Conservation (phyloP, 2,113 vertebrate species). For the Bubo scandiacus region DNA sequence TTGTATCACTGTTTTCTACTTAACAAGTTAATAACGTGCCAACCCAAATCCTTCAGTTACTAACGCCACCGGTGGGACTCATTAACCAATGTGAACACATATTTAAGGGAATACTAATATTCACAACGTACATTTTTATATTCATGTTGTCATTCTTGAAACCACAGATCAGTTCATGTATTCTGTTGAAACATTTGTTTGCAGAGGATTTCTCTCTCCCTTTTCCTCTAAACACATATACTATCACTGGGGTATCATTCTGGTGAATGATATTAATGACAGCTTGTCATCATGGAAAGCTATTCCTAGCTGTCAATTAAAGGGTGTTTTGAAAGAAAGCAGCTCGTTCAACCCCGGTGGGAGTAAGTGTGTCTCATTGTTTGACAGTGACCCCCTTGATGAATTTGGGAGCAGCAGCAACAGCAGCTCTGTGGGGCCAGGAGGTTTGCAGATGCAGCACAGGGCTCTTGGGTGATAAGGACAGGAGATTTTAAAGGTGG, state of each 20-base stretch:
- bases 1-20: constrained; percentile 66
- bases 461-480: neutral
- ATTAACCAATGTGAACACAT: constrained; percentile 65
- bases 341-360: neutral
- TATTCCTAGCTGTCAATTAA: constrained; percentile 56
- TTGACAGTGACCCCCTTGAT: constrained; percentile 50
- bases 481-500: neutral
- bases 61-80: constrained; percentile 64
- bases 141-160: constrained; percentile 64
- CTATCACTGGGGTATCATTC: constrained; percentile 9
- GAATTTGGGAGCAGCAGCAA: constrained; percentile 36
- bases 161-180: constrained; percentile 31
- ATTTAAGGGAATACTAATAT: constrained; percentile 72
- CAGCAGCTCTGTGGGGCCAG: neutral
- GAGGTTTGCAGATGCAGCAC: neutral
- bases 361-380: constrained; percentile 25
- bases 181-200: constrained; percentile 55
- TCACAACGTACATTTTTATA: constrained; percentile 66
- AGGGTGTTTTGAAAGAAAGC: constrained; percentile 53
- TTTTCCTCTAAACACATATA: constrained; percentile 9
- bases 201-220: constrained; percentile 43
- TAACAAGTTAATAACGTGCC: constrained; percentile 71
- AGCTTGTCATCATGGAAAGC: constrained; percentile 56
- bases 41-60: constrained; percentile 69
- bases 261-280: constrained; percentile 61